phyloP scores from a whole-genome alignment of 2,797 vertebrate genomes.

The Ctenochaetus hawaiiensis region DNA sequence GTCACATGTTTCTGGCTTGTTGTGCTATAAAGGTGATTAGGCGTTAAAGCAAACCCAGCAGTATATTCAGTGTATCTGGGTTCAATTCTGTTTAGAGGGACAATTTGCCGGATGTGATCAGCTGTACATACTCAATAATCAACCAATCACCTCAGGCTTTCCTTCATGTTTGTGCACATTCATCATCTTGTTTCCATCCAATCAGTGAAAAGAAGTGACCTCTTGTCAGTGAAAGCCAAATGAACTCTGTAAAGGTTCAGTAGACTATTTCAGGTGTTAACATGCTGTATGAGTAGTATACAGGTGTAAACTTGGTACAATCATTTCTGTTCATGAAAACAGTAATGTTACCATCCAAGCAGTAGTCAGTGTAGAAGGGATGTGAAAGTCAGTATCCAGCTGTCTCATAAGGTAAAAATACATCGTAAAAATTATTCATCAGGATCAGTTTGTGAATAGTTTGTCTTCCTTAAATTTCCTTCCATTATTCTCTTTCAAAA shows the following conservation, averaged over 20 bases:
- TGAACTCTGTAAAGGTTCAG: background rate
- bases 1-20: background rate
- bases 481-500: background rate
- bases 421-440: background rate
- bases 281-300: no score
- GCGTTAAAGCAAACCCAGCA: background rate
- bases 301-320: background rate
- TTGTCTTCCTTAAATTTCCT: background rate
- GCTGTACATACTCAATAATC: background rate
- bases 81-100: conserved; percentile 2
- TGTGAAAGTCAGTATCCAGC: background rate
- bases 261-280: background rate
- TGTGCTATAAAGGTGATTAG: background rate
- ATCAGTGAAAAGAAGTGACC: background rate
- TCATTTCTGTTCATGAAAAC: conserved; percentile 4
- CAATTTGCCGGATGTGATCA: background rate
- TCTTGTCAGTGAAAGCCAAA: conserved; percentile 11
- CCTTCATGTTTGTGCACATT: conserved; percentile 8
- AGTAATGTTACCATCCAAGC: conserved; percentile 46
- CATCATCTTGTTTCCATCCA: conserved; percentile 12
- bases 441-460: background rate
- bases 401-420: background rate
- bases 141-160: conserved; percentile 7
- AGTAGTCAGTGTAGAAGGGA: conserved; percentile 58
- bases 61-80: background rate